Conservation (phyloP, 2,113 vertebrate species). For the Rhombomys opimus region DNA sequence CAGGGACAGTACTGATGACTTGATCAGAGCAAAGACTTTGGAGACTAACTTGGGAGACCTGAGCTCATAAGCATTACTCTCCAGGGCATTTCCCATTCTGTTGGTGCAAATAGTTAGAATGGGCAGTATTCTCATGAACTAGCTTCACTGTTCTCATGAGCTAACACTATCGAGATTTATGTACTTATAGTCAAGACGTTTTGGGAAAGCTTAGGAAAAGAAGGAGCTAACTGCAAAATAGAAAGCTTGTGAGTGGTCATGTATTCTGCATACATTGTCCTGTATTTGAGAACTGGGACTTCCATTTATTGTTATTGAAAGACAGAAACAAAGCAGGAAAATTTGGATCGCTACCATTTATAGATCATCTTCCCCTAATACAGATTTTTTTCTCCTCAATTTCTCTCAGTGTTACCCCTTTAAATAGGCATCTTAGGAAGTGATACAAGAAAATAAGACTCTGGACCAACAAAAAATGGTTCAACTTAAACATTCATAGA, state of each 20-base stretch:
- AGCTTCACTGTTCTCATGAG: not conserved
- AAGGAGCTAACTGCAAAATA: not conserved
- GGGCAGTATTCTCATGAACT: not conserved
- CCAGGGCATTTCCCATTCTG: not conserved
- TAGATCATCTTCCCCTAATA: not conserved
- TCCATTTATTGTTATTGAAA: not conserved
- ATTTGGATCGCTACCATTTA: not conserved
- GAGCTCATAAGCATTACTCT: not conserved
- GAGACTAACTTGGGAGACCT: not conserved
- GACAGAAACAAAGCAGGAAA: not conserved
- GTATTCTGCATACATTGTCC: not conserved
- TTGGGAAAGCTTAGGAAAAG: not conserved
- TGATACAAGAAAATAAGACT: not conserved
- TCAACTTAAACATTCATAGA: conserved; percentile 41
- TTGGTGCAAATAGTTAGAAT: not conserved
- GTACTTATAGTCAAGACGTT: not conserved
- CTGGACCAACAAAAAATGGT: not conserved
- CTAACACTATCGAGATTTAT: not conserved
- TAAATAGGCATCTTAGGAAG: not conserved
- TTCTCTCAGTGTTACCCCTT: not conserved
- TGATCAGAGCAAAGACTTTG: not conserved
- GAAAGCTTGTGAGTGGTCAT: not conserved
- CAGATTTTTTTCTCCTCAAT: not conserved
- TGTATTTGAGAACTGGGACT: not conserved
- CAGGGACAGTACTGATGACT: not conserved